Evolutionary conservation across 2,797 vertebrate species (phyloP).

Genomic region (Babyrousa celebensis): DNA sequence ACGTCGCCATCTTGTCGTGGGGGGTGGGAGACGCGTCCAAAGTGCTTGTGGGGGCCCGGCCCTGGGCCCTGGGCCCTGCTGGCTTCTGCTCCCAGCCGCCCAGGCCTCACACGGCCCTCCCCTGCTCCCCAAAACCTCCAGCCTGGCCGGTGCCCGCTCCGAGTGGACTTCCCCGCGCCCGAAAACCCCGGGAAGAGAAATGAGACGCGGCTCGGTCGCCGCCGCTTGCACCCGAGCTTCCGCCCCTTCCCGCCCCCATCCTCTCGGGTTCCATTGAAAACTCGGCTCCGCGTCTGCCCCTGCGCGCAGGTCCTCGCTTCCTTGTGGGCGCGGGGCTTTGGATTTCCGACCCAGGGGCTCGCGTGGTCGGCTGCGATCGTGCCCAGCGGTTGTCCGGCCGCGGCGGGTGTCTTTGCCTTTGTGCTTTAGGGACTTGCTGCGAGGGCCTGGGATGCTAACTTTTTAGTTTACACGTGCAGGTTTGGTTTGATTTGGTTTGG

Average conservation of each 20-base stretch:
- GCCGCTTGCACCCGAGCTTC: slow-evolving; percentile 67
- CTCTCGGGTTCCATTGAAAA: background rate
- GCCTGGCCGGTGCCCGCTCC: background rate
- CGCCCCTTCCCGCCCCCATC: slow-evolving; percentile 68
- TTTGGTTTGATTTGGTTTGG: slow-evolving; percentile 67
- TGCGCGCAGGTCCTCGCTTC: background rate
- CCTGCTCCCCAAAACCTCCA: rapidly evolving
- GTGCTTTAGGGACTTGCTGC: slow-evolving; percentile 7
- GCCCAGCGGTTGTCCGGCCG: background rate
- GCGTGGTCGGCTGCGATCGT: background rate
- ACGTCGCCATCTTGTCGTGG: slow-evolving; percentile 93
- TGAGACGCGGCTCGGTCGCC: background rate
- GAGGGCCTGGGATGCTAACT: slow-evolving; percentile 60
- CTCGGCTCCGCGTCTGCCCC: slow-evolving; percentile 65
- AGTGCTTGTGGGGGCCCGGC: slow-evolving; percentile 72
- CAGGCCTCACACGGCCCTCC: background rate
- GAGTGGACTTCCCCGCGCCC: background rate
- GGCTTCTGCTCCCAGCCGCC: background rate
- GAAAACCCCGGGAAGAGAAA: background rate
- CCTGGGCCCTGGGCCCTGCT: slow-evolving; percentile 57
- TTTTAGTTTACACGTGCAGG: slow-evolving; percentile 75
- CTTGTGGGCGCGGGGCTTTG: background rate
- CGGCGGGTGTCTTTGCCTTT: slow-evolving; percentile 63
- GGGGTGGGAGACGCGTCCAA: slow-evolving; percentile 85
- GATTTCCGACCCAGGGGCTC: background rate